Evolutionary conservation across 2,888 invertebrate genomes (phyloP), one percentile per base, ranked within the genome.

Genomic region (Rhamphomyia laevipes): DNA sequence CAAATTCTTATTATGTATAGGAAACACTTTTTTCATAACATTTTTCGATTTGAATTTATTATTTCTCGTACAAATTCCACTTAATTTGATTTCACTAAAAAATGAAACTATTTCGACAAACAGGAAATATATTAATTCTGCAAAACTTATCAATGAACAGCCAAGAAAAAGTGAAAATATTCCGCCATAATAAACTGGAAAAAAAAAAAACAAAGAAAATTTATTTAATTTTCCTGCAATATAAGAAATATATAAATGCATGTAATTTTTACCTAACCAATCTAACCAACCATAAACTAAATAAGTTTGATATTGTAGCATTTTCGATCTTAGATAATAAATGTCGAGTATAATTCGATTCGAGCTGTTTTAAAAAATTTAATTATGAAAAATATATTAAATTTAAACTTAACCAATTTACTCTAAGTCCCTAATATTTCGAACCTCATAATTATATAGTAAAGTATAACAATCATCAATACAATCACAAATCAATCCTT

Each of bases 11-110:
- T 27, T 27, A 2, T 27, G 23, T 7, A 7, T 27, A 27, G 9
- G 2, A 7, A 7, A 4, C 4, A 27, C 23, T 9, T 27, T 27
- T 27, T 27, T 27, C 9, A 27, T 7, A 27, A 9, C 5, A 27
- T 9, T 27, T 27, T 27, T 27, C 9, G 23, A 9, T 27, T 27
- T 27, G 4, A 27, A 27, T 27, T 27, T 27, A 27, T 27, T 27
- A 27, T 27, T 27, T 27, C 7, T 27, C 23, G 9, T 27, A 27
- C 4, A 27, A 9, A 27, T 7, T 27, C 23, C 23, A 27, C 23
- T 27, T 27, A 27, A 2, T 9, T 27, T 27, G 9, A 73, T 67
- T 21, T 73, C 72, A 10, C 73, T 73, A 54, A 73, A 69, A 40
- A 27, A 43, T 10, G 51, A 35, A 21, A 18, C 11, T 31, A 55